Evolutionary conservation across 2,888 invertebrate genomes (phyloP).

Genomic region (Epirrita christyi): DNA sequence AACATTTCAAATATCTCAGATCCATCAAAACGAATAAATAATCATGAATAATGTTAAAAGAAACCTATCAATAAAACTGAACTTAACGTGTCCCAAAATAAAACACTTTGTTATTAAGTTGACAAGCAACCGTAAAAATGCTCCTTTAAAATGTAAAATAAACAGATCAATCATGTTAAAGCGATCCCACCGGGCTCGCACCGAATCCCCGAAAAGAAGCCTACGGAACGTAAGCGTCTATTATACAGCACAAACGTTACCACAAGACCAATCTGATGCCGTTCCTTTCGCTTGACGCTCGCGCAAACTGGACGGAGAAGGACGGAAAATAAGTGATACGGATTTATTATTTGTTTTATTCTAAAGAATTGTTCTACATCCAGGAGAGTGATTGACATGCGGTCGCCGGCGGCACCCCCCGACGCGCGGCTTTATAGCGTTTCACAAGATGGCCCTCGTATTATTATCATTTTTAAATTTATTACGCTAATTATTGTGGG

Average conservation of each 20-base stretch:
- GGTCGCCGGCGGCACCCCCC: constrained; percentile 78
- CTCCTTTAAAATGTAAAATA: constrained; percentile 85
- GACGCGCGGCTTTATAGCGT: constrained; percentile 74
- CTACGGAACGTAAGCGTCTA: constrained; percentile 78
- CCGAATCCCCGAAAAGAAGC: constrained; percentile 82
- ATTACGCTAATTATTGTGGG: constrained; percentile 83
- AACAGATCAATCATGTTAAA: constrained; percentile 85
- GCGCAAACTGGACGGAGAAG: constrained; percentile 49
- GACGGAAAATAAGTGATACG: constrained; percentile 76
- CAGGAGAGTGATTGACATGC: constrained; percentile 82
- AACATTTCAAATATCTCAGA: constrained; percentile 55
- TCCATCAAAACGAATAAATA: constrained; percentile 56
- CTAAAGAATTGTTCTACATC: constrained; percentile 83
- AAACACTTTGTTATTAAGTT: constrained; percentile 85
- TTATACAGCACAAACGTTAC: constrained; percentile 83
- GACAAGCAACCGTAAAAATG: constrained; percentile 85
- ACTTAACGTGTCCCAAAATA: constrained; percentile 81
- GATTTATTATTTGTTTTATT: constrained; percentile 66
- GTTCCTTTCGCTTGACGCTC: constrained; percentile 59
- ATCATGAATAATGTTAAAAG: constrained; percentile 77
- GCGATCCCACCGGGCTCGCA: constrained; percentile 81
- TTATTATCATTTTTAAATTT: constrained; percentile 84
- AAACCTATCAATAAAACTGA: constrained; percentile 83
- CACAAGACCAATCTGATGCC: constrained; percentile 72
- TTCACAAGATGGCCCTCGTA: constrained; percentile 80